These are phyloP conservation scores for Helarctos malayanus DNA, from an alignment of 2,797 vertebrate genomes.

Conservation along the genomic window DNA sequence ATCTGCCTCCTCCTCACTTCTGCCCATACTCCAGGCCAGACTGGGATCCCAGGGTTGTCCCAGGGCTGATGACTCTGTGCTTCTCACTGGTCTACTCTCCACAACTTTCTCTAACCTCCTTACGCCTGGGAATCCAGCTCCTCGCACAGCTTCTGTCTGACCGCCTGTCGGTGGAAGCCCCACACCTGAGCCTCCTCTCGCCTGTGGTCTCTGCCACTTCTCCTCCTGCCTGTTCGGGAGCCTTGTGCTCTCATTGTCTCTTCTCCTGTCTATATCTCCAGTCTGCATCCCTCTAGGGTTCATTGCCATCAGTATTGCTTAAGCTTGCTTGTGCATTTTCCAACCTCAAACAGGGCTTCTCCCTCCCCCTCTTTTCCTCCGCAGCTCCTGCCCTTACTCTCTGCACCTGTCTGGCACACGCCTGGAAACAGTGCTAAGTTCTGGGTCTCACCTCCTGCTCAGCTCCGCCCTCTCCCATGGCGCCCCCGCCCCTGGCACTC, in stretches of 20 bases:
- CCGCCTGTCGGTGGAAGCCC: neutral
- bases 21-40: neutral
- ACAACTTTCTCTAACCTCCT: neutral
- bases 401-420: neutral
- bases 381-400: neutral
- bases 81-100: fast-evolving
- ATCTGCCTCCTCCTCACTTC: neutral
- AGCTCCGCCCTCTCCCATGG: neutral
- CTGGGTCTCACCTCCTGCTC: neutral
- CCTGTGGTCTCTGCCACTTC: neutral
- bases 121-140: neutral
- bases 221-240: neutral
- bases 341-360: neutral
- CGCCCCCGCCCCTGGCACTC: fast-evolving
- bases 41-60: neutral
- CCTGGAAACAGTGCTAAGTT: no score
- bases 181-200: neutral
- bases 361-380: no score
- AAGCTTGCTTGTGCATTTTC: neutral
- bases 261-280: neutral
- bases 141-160: neutral
- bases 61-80: neutral
- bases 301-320: neutral
- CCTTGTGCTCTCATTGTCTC: neutral
- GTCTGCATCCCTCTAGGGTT: neutral